phyloP scores from a whole-genome alignment of 1,140 invertebrate species.

The Zaprionus nigranus region DNA sequence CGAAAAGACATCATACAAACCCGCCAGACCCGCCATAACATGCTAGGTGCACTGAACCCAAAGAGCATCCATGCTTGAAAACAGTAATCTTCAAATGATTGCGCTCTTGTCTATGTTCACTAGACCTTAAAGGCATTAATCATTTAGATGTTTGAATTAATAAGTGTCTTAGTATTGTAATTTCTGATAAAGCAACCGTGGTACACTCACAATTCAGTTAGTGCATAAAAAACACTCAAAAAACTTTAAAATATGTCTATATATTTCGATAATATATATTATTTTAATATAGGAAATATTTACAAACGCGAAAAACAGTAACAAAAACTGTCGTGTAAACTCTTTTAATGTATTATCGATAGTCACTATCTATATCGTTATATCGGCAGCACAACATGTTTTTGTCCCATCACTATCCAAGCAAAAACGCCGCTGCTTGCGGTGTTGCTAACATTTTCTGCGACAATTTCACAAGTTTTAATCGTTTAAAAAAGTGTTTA shows the following conservation, averaged over 20 bases:
- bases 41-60: neutral
- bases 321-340: neutral
- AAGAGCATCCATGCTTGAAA: conserved; percentile 7
- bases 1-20: neutral
- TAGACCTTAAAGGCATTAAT: conserved; percentile 7
- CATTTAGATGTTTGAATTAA: neutral
- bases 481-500: neutral
- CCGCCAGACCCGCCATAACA: neutral
- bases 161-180: neutral
- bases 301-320: neutral
- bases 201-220: neutral
- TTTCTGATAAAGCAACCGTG: neutral
- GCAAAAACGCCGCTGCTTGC: conserved; percentile 52
- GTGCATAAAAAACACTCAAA: neutral
- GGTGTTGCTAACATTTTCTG: conserved; percentile 37
- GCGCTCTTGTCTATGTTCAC: neutral
- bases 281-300: neutral
- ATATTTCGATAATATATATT: neutral
- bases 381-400: neutral
- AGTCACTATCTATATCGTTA: neutral
- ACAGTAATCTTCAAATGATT: neutral
- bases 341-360: neutral
- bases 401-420: conserved; percentile 17
- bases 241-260: neutral
- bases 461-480: conserved; percentile 45